These are phyloP conservation scores for Poecilia latipinna DNA, from an alignment of 2,113 vertebrate species.

Conservation along the genomic window DNA sequence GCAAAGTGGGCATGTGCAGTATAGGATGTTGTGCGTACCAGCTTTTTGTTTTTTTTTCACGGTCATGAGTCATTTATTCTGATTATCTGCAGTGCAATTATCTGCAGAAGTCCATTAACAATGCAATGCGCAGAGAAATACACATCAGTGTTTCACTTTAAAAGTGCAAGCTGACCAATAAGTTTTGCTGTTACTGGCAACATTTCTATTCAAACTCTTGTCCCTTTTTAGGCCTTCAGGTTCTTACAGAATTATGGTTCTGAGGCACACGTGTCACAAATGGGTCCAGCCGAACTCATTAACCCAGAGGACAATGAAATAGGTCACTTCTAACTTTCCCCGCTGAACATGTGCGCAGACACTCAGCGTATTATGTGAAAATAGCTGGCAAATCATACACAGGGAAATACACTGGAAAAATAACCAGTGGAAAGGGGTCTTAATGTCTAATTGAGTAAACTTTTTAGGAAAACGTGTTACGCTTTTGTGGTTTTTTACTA, in stretches of 20 bases:
- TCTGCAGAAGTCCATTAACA: background rate
- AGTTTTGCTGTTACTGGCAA: slow-evolving; percentile 14
- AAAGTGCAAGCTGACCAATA: slow-evolving; percentile 1
- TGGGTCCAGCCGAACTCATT: slow-evolving; percentile 69
- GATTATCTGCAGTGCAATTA: slow-evolving; percentile 9
- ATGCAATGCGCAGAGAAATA: slow-evolving; percentile 4
- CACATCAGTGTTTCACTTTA: background rate
- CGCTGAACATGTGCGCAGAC: slow-evolving; percentile 43
- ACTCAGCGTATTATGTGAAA: background rate
- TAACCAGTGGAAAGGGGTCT: too few relatives aligned
- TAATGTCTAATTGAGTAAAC: background rate
- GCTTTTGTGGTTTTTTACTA: background rate
- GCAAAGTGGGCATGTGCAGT: slow-evolving; percentile 41
- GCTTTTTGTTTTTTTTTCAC: slow-evolving; percentile 19
- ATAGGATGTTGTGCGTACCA: slow-evolving; percentile 32
- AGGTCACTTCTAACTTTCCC: slow-evolving; percentile 46
- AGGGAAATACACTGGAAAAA: too few relatives aligned
- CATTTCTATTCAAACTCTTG: slow-evolving; percentile 41
- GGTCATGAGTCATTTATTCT: background rate
- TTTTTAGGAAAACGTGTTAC: background rate
- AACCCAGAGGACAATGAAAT: slow-evolving; percentile 56
- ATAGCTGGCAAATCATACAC: background rate
- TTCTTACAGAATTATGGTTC: slow-evolving; percentile 70
- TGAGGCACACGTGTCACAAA: slow-evolving; percentile 64
- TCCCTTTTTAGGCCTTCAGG: slow-evolving; percentile 40